phyloP scores from a whole-genome alignment of 2,113 vertebrate species.

The Lagenorhynchus albirostris region DNA sequence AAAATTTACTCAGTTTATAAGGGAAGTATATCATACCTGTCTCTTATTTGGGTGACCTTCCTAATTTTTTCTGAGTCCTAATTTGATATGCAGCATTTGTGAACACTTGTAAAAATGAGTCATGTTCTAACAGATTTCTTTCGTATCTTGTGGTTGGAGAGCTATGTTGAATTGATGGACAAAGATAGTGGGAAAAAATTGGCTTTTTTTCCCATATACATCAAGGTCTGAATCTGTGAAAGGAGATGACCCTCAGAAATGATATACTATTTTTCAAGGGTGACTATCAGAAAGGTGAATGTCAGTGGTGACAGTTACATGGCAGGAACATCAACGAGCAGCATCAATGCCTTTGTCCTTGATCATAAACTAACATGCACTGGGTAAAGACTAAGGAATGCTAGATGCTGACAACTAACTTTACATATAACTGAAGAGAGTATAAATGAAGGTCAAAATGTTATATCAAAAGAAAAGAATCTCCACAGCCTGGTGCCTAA shows the following conservation, averaged over 20 bases:
- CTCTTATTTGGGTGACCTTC: background rate
- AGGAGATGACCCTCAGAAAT: background rate
- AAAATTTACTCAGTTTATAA: background rate
- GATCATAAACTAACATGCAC: background rate
- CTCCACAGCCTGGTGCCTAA: constrained; percentile 17
- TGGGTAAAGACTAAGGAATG: background rate
- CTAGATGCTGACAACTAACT: background rate
- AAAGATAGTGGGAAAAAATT: background rate
- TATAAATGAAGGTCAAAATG: background rate
- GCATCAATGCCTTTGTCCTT: constrained; percentile 16
- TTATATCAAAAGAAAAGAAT: constrained; percentile 20
- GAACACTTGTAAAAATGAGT: background rate
- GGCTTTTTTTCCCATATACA: background rate
- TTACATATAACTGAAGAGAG: background rate
- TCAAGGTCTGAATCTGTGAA: background rate
- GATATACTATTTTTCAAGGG: background rate
- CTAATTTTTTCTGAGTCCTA: background rate
- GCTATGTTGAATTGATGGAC: background rate
- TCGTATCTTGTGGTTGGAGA: background rate
- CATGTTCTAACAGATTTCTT: background rate
- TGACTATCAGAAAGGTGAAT: background rate
- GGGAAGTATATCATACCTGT: background rate
- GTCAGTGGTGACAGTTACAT: background rate
- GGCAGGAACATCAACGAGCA: background rate
- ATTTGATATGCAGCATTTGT: background rate